Evolutionary conservation across 2,113 vertebrate species (phyloP).

Genomic region (Heloderma charlesbogerti): DNA sequence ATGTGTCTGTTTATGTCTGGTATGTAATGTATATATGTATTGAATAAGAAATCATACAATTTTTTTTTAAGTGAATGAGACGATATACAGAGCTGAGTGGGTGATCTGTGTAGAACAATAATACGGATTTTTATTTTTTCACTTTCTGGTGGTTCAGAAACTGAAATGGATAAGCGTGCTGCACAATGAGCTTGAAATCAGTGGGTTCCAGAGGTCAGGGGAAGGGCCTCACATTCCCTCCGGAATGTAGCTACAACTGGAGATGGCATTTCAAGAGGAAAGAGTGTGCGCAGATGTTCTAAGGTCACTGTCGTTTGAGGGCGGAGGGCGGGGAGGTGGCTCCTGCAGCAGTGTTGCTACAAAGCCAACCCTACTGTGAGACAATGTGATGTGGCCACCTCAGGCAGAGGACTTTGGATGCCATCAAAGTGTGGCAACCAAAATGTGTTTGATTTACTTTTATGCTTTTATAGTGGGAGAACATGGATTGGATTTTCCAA

Average conservation of each 20-base stretch:
- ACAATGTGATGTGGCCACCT: neutral
- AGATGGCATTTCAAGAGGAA: neutral
- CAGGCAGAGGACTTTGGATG: neutral
- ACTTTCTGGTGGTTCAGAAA: neutral
- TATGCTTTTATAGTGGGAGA: neutral
- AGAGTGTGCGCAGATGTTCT: neutral
- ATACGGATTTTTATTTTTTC: too few relatives aligned
- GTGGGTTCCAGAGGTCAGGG: neutral
- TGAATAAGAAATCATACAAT: neutral
- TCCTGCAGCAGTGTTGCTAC: too few relatives aligned
- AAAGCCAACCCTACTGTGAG: neutral
- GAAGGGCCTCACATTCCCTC: neutral
- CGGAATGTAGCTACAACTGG: neutral
- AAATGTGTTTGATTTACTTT: neutral
- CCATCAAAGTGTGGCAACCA: too few relatives aligned
- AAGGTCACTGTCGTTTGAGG: neutral
- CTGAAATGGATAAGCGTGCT: neutral
- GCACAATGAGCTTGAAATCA: neutral
- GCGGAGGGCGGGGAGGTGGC: neutral
- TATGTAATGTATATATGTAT: neutral
- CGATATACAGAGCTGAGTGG: neutral
- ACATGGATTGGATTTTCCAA: neutral
- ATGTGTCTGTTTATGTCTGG: neutral
- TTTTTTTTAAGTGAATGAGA: neutral
- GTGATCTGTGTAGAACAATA: neutral